These are phyloP conservation scores for Regulus satrapa DNA, from an alignment of 2,113 vertebrate species.

Conservation along the genomic window DNA sequence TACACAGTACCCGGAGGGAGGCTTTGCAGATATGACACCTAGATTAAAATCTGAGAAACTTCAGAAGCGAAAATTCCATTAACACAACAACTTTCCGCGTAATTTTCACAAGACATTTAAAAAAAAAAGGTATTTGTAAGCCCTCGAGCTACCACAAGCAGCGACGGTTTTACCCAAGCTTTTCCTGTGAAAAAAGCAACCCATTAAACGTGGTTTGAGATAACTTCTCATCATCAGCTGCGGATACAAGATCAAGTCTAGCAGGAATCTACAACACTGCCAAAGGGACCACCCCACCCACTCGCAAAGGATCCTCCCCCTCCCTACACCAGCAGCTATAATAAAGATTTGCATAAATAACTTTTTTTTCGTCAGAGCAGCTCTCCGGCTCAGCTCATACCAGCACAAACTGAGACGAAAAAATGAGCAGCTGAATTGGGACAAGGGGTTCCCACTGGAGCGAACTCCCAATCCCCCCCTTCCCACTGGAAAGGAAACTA, in stretches of 20 bases:
- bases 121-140: not conserved
- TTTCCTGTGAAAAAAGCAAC: not conserved
- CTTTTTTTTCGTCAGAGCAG: not conserved
- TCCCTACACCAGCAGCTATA: not conserved
- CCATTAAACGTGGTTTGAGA: not conserved
- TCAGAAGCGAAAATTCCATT: not conserved
- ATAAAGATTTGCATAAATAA: constrained; percentile 3
- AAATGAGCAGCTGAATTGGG: not conserved
- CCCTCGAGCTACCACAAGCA: not conserved
- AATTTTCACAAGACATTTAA: not conserved
- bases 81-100: not conserved
- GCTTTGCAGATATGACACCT: not conserved
- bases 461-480: not conserved
- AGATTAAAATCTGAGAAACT: not conserved
- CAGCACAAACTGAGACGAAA: not conserved
- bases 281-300: constrained; percentile 19
- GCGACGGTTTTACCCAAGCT: not conserved
- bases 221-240: not conserved
- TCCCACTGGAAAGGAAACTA: not conserved
- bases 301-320: not conserved
- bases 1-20: not conserved
- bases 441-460: not conserved
- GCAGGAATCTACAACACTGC: not conserved
- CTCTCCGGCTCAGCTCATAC: not conserved
- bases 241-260: not conserved